Base-by-base conservation (phyloP, 2,888 invertebrate genomes). In the Lepidochrysops patricia region DNA sequence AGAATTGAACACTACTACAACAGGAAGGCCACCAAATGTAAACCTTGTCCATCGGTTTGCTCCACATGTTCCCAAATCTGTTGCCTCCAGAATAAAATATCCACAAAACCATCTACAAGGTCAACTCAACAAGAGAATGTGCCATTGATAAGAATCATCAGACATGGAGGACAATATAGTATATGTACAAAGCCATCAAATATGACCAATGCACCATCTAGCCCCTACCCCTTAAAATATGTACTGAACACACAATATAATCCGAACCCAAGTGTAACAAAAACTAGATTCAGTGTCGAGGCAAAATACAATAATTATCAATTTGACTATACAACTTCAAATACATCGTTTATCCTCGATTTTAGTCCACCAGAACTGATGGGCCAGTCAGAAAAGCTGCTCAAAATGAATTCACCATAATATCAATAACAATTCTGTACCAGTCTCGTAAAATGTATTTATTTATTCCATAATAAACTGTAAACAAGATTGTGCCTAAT, bases 221-320 rank as follows among this genome's bases (percentile, higher is more conserved):
- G 88, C 12, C 84, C 82, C 0, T 82, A 77, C 62, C 88, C 88
- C 1, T 68, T 89, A 1, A 89, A 88, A 67, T 89, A 89, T 63
- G 86, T 88, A 0, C 74, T 89, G 0, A 77, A 88, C 63, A 75
- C 79, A 1, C 69, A 70, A n/a, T 25, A 62, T 5, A 70, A 9
- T 5, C 5, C 34, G 9, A 25, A 70, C 1, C 19, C 52, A 7
- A 49, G 34, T 7, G 49, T 50, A 4, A 57, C 61, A 29, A 66
- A 67, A 0, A 70, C 70, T 0, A 86, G 80, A 68, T 88, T 72
- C 66, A 84, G 84, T 62, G 76, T 89, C 1, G 88, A 89, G 70
- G 88, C 84, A 0, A 88, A 87, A 66, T 88, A 75, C 62, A 89
- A 89, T 59, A 84, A 88, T 59, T 83, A 84, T 60, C 82, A 79